Evolutionary conservation across 2,113 vertebrate species (phyloP).

Genomic region (Pterocles orientalis): DNA sequence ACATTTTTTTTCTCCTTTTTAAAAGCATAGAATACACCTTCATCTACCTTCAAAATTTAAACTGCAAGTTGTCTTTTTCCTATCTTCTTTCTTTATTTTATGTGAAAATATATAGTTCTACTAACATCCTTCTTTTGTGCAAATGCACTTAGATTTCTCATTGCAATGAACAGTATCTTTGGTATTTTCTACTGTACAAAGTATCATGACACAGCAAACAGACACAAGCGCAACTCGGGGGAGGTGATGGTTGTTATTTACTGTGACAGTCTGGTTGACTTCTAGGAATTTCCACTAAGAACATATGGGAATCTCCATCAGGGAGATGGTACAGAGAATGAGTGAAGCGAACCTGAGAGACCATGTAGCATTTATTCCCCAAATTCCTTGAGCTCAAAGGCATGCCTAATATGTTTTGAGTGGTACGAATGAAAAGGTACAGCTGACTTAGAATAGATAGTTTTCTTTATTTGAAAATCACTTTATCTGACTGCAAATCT

Average conservation of each 20-base stretch:
- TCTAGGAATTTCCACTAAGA: background rate
- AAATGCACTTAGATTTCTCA: background rate
- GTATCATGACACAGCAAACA: background rate
- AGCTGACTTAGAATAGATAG: background rate
- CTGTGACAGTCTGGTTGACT: background rate
- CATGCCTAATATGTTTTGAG: background rate
- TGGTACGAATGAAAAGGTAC: background rate
- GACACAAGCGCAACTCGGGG: fast-evolving
- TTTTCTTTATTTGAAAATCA: background rate
- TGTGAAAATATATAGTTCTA: background rate
- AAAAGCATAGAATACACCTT: background rate
- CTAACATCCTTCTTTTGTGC: background rate
- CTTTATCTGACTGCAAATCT: background rate
- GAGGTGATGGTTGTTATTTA: background rate
- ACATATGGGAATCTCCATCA: background rate
- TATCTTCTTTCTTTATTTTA: background rate
- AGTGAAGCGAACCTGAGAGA: background rate
- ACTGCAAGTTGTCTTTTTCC: background rate
- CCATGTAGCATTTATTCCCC: background rate
- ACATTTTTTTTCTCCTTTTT: fast-evolving
- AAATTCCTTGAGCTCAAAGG: background rate
- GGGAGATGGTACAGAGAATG: background rate
- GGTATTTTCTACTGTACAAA: background rate
- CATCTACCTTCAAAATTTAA: background rate
- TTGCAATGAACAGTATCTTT: background rate